Evolutionary conservation across 2,888 invertebrate genomes (phyloP).

Genomic region (Tenthredo scrophulariae): DNA sequence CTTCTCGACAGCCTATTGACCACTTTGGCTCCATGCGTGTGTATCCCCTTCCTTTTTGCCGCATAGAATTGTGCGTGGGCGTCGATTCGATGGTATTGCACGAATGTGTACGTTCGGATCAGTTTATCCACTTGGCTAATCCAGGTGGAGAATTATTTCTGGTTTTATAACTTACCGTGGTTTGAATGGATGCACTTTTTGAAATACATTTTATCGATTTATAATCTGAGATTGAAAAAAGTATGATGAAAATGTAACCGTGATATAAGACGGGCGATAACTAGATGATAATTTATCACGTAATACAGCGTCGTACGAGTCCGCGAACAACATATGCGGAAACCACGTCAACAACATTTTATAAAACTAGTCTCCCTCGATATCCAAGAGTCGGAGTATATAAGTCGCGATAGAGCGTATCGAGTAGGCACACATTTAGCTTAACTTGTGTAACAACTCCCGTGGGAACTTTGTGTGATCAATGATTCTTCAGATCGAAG

Average conservation of each 20-base stretch:
- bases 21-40: slow-evolving; percentile 12
- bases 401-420: slow-evolving; percentile 32
- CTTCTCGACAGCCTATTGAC: slow-evolving; percentile 39
- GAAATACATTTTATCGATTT: neutral
- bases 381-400: neutral
- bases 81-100: neutral
- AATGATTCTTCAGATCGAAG: slow-evolving; percentile 13
- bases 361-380: slow-evolving; percentile 34
- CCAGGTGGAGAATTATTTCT: neutral
- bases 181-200: neutral
- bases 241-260: neutral
- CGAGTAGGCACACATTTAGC: neutral
- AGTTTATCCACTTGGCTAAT: neutral
- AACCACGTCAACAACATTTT: slow-evolving; percentile 26
- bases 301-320: neutral
- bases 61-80: neutral
- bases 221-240: neutral
- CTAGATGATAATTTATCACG: slow-evolving; percentile 32
- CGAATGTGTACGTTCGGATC: neutral
- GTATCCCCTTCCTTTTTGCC: neutral
- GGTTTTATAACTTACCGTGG: neutral
- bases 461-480: slow-evolving; percentile 29
- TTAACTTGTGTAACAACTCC: slow-evolving; percentile 18
- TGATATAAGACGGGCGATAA: neutral
- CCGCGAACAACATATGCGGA: slow-evolving; percentile 14